Evolutionary conservation across 2,888 invertebrate species (phyloP).

Genomic region (Drosophila histrio): DNA sequence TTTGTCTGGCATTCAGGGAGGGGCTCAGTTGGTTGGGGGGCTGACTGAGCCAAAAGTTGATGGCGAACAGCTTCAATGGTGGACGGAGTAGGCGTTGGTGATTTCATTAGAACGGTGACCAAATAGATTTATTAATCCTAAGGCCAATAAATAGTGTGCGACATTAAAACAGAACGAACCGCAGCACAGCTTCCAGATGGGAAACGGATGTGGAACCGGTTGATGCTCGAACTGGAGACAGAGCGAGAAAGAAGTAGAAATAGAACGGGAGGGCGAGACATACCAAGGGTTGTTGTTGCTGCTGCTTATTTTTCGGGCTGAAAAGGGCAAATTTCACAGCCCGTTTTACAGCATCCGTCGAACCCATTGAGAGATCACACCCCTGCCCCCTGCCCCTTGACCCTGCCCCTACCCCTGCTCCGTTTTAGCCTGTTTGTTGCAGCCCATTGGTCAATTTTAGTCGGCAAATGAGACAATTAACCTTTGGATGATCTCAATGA

Average conservation of each 20-base stretch:
- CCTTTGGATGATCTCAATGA: constrained; percentile 48
- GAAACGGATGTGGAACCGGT: constrained; percentile 36
- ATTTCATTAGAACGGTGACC: constrained; percentile 82
- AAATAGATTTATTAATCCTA: constrained; percentile 84
- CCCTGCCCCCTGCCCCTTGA: background rate
- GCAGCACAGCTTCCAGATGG: constrained; percentile 39
- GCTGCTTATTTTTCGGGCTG: constrained; percentile 43
- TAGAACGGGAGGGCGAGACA: no score
- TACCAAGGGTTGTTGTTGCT: constrained; percentile 26
- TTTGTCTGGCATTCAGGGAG: background rate
- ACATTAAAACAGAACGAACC: constrained; percentile 64
- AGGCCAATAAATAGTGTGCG: constrained; percentile 83
- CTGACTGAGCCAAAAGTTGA: constrained; percentile 18
- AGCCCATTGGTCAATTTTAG: constrained; percentile 44
- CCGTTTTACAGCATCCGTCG: constrained; percentile 56
- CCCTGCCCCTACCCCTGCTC: background rate
- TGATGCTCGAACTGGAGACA: constrained; percentile 17
- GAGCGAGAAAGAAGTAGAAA: background rate
- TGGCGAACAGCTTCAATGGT: constrained; percentile 19
- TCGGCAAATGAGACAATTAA: constrained; percentile 51
- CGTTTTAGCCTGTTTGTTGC: no score
- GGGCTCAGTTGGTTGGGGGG: constrained; percentile 1
- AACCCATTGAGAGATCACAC: constrained; percentile 34
- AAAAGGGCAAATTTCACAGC: constrained; percentile 59
- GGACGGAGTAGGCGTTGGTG: constrained; percentile 50